phyloP scores from a whole-genome alignment of 2,113 vertebrate species.

The Myrmecobius fasciatus region DNA sequence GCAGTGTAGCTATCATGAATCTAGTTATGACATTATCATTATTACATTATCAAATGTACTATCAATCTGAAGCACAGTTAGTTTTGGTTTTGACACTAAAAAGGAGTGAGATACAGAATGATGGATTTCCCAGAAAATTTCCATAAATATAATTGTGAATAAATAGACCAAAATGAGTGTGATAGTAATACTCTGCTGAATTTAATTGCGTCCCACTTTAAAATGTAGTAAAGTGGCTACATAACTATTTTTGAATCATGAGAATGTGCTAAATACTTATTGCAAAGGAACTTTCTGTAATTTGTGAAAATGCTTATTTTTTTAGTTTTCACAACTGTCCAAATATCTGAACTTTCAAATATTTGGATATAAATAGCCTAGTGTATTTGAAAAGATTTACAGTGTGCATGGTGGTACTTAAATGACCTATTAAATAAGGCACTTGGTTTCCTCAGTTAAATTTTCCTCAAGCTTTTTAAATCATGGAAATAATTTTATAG shows the following conservation, averaged over 20 bases:
- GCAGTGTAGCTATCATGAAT: background rate
- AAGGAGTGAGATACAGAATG: background rate
- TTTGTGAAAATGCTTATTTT: background rate
- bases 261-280: background rate
- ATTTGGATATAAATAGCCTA: background rate
- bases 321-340: background rate
- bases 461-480: slow-evolving; percentile 7
- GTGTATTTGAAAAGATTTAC: background rate
- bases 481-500: background rate
- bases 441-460: background rate
- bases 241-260: background rate
- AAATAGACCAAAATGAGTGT: background rate
- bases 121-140: background rate
- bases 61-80: background rate
- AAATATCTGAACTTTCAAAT: background rate
- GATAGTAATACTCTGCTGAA: slow-evolving; percentile 4
- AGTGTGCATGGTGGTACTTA: background rate
- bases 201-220: background rate
- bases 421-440: background rate
- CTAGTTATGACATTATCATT: background rate
- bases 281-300: background rate
- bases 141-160: background rate
- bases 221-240: background rate
- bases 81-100: background rate
- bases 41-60: background rate